Conservation (phyloP, 1,140 invertebrate genomes). For the Centruroides vittatus region DNA sequence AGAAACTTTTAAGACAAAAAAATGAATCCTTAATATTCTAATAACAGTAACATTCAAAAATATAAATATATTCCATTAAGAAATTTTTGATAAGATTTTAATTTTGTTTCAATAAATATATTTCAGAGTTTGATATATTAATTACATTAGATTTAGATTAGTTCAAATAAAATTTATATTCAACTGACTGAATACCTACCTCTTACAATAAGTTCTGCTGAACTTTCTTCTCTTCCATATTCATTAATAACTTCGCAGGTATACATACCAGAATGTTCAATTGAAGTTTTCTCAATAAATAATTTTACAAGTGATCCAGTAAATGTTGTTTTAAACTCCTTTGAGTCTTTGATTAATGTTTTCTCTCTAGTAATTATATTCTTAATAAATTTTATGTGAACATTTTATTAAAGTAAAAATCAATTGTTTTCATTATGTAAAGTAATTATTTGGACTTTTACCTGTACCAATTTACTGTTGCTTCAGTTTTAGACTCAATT, state of each 20-base stretch:
- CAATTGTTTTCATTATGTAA: background rate
- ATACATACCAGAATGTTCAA: slow-evolving; percentile 56
- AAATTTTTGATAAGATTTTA: too few species aligned
- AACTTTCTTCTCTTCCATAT: slow-evolving; percentile 63
- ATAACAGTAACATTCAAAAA: too few species aligned
- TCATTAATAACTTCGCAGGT: slow-evolving; percentile 66
- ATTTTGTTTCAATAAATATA: too few species aligned
- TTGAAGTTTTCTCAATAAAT: slow-evolving; percentile 49
- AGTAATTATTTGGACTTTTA: slow-evolving; percentile 4
- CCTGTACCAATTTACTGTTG: slow-evolving; percentile 68
- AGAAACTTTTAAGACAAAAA: too few species aligned
- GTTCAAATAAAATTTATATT: too few species aligned
- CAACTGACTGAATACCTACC: background rate
- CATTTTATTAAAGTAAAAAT: too few species aligned
- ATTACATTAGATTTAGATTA: too few species aligned
- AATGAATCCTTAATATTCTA: too few species aligned
- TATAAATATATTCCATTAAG: too few species aligned
- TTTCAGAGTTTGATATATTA: too few species aligned
- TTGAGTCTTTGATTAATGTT: slow-evolving; percentile 50
- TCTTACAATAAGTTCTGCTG: slow-evolving; percentile 51
- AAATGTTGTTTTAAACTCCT: slow-evolving; percentile 51
- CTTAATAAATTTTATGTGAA: background rate
- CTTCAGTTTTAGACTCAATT: slow-evolving; percentile 36
- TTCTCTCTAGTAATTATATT: slow-evolving; percentile 33
- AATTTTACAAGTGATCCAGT: slow-evolving; percentile 62